Evolutionary conservation across 1,140 invertebrate genomes (phyloP).

Genomic region (Cydia pomonella): DNA sequence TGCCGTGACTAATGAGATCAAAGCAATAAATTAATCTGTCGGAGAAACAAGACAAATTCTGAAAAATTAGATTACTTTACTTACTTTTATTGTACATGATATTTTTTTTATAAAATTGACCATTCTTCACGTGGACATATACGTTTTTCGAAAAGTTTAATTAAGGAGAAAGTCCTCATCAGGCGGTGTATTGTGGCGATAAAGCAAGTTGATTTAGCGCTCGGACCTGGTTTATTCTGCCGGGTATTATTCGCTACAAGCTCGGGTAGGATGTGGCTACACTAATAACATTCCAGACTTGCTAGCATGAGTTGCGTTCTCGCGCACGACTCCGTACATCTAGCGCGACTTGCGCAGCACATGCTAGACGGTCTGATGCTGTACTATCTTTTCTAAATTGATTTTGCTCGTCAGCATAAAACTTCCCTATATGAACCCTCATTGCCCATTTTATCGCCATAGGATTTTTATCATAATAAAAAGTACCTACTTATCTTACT

Average conservation of each 20-base stretch:
- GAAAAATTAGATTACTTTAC: too few species aligned
- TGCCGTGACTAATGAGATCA: too few species aligned
- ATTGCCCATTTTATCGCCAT: too few species aligned
- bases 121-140: neutral
- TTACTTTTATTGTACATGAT: too few species aligned
- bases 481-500: too few species aligned
- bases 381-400: neutral
- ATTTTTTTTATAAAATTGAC: too few species aligned
- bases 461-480: neutral
- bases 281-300: neutral
- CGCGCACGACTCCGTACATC: too few species aligned
- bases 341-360: too few species aligned
- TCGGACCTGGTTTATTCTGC: slow-evolving; percentile 6
- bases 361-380: too few species aligned
- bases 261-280: neutral
- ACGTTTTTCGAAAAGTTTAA: neutral
- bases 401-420: neutral
- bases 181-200: slow-evolving; percentile 16
- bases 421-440: neutral
- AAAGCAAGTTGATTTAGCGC: slow-evolving; percentile 24
- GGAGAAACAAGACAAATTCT: too few species aligned
- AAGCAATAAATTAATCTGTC: too few species aligned
- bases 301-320: too few species aligned
- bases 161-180: slow-evolving; percentile 31
- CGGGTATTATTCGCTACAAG: slow-evolving; percentile 28